phyloP scores from a whole-genome alignment of 35 echinoderm and acorn worm species.

The Ophioderma brevispina region DNA sequence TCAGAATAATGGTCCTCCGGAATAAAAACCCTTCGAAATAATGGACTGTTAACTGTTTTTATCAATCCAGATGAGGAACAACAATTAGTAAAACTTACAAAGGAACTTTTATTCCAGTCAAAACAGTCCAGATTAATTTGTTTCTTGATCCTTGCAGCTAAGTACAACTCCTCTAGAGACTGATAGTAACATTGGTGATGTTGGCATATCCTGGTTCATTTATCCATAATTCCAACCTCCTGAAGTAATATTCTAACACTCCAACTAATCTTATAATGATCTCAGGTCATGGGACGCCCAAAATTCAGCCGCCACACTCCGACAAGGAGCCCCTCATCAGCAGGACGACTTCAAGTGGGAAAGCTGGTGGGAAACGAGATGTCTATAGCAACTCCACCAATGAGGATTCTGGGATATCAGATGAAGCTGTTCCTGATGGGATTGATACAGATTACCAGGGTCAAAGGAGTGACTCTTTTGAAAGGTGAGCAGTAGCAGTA shows the following conservation, averaged over 20 bases:
- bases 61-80: too few relatives aligned
- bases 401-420: constrained; percentile 83
- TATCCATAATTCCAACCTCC: background rate
- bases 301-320: constrained; percentile 8
- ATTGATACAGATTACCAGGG: constrained; percentile 36
- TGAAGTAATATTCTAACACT: constrained; percentile 6
- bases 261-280: constrained; percentile 39
- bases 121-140: background rate
- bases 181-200: background rate
- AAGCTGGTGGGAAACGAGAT: constrained; percentile 45
- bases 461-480: constrained; percentile 20
- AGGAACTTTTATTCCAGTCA: background rate
- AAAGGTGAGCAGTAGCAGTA: constrained; percentile 9
- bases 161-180: constrained; percentile 58
- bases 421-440: constrained; percentile 60
- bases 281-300: constrained; percentile 30
- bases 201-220: background rate
- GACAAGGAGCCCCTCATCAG: background rate
- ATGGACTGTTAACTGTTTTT: too few relatives aligned
- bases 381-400: constrained; percentile 81
- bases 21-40: too few relatives aligned
- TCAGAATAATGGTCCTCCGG: too few relatives aligned
- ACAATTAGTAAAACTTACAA: background rate
- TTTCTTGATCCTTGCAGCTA: constrained; percentile 28
- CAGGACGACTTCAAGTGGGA: constrained; percentile 22